Base-by-base conservation (phyloP, 2,888 invertebrate species). In the Escarpia spicata region DNA sequence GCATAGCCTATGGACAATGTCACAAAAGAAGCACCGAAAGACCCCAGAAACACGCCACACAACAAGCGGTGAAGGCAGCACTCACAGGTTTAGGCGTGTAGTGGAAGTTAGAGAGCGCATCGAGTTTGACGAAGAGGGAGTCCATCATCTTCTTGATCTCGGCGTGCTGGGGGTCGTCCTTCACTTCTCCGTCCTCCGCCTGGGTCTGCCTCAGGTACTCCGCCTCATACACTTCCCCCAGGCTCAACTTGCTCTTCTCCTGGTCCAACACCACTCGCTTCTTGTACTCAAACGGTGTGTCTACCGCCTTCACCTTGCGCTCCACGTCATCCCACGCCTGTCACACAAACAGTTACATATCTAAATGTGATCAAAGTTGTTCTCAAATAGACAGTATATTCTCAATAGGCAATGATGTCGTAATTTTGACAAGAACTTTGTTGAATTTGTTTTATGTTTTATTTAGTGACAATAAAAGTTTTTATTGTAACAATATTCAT, bases 271-370 rank as follows among this genome's bases (percentile, higher is more conserved):
- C 97, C 93, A 99, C 97, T 94, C 98, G 97, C 96, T 99, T 99
- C 95, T 98, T 98, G 96, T 98, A 99, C 93, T 98, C 98, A 91
- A 98, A 97, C 2, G 98, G 98, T 19, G 98, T 98, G 93, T 98
- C 98, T 1, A 98, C 97, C 0, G 93, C 93, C 58, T 94, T 94
- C 43, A 98, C 97, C 97, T 98, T 99, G 92, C 98, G 97, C 93
- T 98, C 98, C 0, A 99, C 99, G 96, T 99, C 99, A 96, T 99
- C 99, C 98, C 98, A 99, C 0, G 98, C 98, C 97, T 98, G 97
- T 31, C 95, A 94, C 19, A 44, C 19, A 91, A 19, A 43, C 12
- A 8, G 31, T 12, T 12, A 12, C 1, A 12, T 12, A 52, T 52
- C 9, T 12, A 52, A 52, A 37, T 90, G 31, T 90, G 31, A 10